These are phyloP conservation scores for Ischnus inquisitorius DNA, from an alignment of 2,888 invertebrate genomes.

Conservation along the genomic window DNA sequence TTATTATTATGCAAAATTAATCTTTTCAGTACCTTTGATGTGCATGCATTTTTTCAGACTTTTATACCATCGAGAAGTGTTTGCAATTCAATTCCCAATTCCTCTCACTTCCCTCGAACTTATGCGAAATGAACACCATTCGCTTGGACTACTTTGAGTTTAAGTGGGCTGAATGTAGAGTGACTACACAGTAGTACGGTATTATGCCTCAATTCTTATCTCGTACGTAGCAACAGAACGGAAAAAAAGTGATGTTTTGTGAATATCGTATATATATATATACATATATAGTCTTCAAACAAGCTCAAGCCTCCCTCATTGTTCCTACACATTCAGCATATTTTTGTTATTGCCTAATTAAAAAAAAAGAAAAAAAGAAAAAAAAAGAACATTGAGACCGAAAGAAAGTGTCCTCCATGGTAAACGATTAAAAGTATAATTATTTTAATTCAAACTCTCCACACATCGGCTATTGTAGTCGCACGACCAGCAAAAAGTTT, in stretches of 20 bases:
- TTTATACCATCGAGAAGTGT: too few relatives aligned
- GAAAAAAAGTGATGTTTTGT: background rate
- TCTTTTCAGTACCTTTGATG: too few relatives aligned
- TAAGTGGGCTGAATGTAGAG: constrained; percentile 18
- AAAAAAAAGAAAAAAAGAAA: constrained; percentile 9
- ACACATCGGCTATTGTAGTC: constrained; percentile 55
- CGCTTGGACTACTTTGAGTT: too few relatives aligned
- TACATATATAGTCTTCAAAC: background rate
- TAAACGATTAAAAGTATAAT: constrained; percentile 68
- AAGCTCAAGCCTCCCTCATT: background rate
- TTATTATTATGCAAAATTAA: too few relatives aligned
- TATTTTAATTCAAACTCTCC: constrained; percentile 64
- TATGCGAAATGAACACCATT: too few relatives aligned
- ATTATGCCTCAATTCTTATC: constrained; percentile 7
- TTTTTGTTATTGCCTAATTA: constrained; percentile 20
- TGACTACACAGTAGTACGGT: constrained; percentile 22
- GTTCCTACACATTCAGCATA: constrained; percentile 17
- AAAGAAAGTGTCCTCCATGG: constrained; percentile 71
- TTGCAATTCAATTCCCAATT: too few relatives aligned
- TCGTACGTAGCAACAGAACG: background rate
- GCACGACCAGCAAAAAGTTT: constrained; percentile 28
- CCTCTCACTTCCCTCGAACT: too few relatives aligned
- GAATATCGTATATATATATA: background rate
- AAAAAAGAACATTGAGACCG: constrained; percentile 41
- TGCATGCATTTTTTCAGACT: too few relatives aligned